Evolutionary conservation across 2,888 invertebrate genomes (phyloP).

Genomic region (Drosophila ustulata): DNA sequence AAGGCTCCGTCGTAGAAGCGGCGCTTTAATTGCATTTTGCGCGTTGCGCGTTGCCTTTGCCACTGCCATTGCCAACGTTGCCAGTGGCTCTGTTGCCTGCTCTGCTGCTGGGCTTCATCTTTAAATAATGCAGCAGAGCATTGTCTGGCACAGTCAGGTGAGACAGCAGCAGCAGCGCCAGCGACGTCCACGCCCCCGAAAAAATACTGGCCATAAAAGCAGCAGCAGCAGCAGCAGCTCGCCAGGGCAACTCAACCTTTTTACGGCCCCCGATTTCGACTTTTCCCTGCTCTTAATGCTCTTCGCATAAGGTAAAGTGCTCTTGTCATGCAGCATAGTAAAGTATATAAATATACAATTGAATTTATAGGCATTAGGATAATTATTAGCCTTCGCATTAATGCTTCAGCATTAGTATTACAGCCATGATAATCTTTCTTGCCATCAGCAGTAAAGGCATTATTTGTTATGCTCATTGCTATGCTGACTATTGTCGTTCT

Average conservation of each 20-base stretch:
- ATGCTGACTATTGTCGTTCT: not conserved
- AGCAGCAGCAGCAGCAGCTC: constrained; percentile 20
- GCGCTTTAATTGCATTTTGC: constrained; percentile 79
- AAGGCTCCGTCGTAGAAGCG: constrained; percentile 63
- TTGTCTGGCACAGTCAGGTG: constrained; percentile 72
- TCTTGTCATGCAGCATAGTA: not conserved
- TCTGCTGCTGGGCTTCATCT: constrained; percentile 41
- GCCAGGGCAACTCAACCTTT: constrained; percentile 48
- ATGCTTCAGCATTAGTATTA: not conserved
- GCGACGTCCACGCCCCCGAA: constrained; percentile 40
- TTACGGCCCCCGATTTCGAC: constrained; percentile 39
- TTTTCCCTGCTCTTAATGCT: constrained; percentile 1
- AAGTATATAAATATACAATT: not conserved
- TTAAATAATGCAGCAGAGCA: constrained; percentile 79
- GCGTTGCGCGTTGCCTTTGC: constrained; percentile 42
- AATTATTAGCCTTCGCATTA: not conserved
- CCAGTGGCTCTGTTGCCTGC: constrained; percentile 19
- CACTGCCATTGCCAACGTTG: constrained; percentile 21
- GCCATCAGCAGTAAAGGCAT: not conserved
- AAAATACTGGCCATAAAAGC: constrained; percentile 61
- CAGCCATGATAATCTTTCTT: not conserved
- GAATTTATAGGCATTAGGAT: not conserved
- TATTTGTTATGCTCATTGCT: not conserved
- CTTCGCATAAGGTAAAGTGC: not conserved
- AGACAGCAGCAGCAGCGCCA: constrained; percentile 42